Base-by-base conservation (phyloP, 2,888 invertebrate species). In the Polymixis flavicincta region DNA sequence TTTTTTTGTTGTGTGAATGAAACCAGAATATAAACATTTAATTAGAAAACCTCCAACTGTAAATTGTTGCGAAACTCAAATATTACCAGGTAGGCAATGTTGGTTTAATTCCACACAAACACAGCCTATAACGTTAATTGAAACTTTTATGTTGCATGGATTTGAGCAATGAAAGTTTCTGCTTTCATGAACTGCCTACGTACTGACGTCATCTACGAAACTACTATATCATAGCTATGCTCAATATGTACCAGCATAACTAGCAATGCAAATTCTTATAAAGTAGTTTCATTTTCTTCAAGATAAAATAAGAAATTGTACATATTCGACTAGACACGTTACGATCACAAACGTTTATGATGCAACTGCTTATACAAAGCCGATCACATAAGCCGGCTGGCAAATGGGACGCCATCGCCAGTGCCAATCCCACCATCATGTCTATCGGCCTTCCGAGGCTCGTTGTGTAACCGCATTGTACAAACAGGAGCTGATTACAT, bases 101-200 rank as follows among this genome's bases (percentile, higher is more conserved):
- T 32, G 54, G 70, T 74, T 75, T 57, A 75, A 52, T 65, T 64
- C 42, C 52, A 52, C 28, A 65, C 76, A 65, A 45, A 74, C 32
- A 52, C 14, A 22, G 22, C 6, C n/a, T 54, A 54, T 52, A 75
- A 59, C 22, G 7, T 9, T 52, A 67, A 70, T 71, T 48, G 13
- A 67, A 80, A 80, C 71, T n/a, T 68, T 79, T 80, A 67, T 75
- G 60, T 76, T 80, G 71, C 28, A 59, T 70, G 50, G 32, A 71
- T 68, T 25, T 55, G 25, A 6, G 55, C 25, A n/a, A 61, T 1
- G 7, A 67, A 67, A 75, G 75, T 80, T 68, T 7, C 25, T 52
- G 14, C 57, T 52, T 17, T 64, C 64, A 25, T 22, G 1, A 64
- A 50, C 28, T n/a, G 25, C 28, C 19, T 28, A 32, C 19, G 8